Conservation (phyloP, 2,113 vertebrate species). For the Cricetomys ansorgei region DNA sequence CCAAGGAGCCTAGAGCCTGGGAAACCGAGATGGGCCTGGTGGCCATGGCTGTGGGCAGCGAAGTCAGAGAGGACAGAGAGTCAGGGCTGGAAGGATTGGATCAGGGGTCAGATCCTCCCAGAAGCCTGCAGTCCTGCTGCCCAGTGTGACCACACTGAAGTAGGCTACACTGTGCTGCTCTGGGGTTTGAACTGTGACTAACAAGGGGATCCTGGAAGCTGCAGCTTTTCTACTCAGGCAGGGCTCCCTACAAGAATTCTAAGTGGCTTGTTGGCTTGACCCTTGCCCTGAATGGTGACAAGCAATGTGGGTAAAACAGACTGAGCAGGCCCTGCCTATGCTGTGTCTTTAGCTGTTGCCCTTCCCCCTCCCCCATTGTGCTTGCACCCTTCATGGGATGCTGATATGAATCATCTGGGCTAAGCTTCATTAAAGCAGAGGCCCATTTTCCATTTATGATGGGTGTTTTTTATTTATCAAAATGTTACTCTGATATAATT, state of each 20-base stretch:
- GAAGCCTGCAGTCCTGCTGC: neutral
- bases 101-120: neutral
- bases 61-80: too few species aligned
- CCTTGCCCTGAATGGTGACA: too few species aligned
- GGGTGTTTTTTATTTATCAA: slow-evolving; percentile 41
- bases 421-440: slow-evolving; percentile 9
- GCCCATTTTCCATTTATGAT: slow-evolving; percentile 42
- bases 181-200: rapidly evolving
- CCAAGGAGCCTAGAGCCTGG: neutral
- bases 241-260: neutral
- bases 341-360: rapidly evolving
- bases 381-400: rapidly evolving
- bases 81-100: neutral
- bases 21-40: neutral
- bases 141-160: neutral
- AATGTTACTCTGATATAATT: slow-evolving; percentile 43
- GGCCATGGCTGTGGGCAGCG: too few species aligned
- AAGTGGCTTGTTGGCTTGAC: rapidly evolving
- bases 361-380: rapidly evolving
- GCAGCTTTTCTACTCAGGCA: rapidly evolving
- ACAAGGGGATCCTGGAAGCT: neutral
- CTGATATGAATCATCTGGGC: neutral
- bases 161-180: neutral
- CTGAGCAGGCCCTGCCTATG: neutral
- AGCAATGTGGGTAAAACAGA: neutral